A percentile compares a stretch with the other conserved stretches of the same genome.
Evolutionary conservation across 2,888 invertebrate species (phyloP).

Genomic region (Anticlea derivata): DNA sequence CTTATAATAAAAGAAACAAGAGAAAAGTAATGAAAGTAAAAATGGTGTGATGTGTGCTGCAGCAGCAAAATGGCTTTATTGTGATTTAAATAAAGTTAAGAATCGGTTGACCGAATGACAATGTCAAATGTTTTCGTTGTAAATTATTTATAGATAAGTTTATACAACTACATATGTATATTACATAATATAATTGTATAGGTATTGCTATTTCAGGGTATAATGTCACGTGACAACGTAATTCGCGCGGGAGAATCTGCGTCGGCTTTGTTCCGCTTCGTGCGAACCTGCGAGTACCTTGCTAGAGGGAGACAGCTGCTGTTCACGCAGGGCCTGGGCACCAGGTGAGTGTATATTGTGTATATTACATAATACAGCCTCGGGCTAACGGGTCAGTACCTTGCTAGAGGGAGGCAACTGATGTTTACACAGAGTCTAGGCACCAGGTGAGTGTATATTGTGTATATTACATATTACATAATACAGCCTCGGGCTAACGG

Average conservation of each 20-base stretch:
- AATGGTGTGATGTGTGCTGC: too few relatives aligned
- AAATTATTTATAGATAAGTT: too few relatives aligned
- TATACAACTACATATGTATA: too few relatives aligned
- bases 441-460: conserved; percentile 72
- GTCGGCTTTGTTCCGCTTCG: conserved; percentile 94
- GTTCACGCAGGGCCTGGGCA: conserved; percentile 87
- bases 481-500: conserved; percentile 94
- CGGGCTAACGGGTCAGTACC: conserved; percentile 94
- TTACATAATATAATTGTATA: too few relatives aligned
- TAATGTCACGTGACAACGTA: conserved; percentile 85
- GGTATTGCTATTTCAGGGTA: conserved; percentile 64
- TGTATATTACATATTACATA: too few relatives aligned
- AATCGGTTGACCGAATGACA: too few relatives aligned
- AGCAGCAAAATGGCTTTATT: too few relatives aligned
- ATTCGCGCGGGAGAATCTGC: conserved; percentile 93
- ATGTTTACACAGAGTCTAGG: conserved; percentile 85
- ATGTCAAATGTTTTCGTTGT: too few relatives aligned
- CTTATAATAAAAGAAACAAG: too few relatives aligned
- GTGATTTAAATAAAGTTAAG: too few relatives aligned
- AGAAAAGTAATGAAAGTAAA: too few relatives aligned
- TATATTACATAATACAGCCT: conserved; percentile 79
- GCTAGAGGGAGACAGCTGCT: conserved; percentile 58
- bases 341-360: conserved; percentile 49
- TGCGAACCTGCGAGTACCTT: conserved; percentile 95
- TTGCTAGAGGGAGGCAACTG: conserved; percentile 70